phyloP scores from a whole-genome alignment of 2,888 invertebrate species.

The Allophyes oxyacanthae region DNA sequence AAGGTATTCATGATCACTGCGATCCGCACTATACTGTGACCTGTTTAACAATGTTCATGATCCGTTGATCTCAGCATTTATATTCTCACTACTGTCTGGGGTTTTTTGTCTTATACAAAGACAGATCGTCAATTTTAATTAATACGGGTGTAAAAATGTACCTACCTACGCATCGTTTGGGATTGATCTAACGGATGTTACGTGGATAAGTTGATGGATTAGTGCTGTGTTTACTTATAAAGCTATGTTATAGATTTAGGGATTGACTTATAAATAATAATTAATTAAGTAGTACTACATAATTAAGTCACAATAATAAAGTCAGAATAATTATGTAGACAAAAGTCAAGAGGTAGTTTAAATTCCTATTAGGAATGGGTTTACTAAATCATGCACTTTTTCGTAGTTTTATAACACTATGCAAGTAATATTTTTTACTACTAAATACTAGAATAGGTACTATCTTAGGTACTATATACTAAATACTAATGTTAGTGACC shows the following conservation, averaged over 20 bases:
- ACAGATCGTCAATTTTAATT: slow-evolving; percentile 45
- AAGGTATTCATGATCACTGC: slow-evolving; percentile 65
- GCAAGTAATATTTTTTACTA: too few relatives aligned
- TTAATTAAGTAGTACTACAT: too few relatives aligned
- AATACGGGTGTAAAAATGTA: slow-evolving; percentile 49
- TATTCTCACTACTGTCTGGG: slow-evolving; percentile 57
- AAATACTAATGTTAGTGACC: too few relatives aligned
- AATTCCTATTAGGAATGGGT: too few relatives aligned
- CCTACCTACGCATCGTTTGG: slow-evolving; percentile 42
- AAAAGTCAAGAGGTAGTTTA: too few relatives aligned
- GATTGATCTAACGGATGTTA: slow-evolving; percentile 26
- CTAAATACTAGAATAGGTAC: too few relatives aligned
- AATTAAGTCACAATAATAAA: too few relatives aligned
- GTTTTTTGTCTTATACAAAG: slow-evolving; percentile 46
- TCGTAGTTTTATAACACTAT: too few relatives aligned
- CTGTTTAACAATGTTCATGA: slow-evolving; percentile 61
- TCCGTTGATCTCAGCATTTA: slow-evolving; percentile 65
- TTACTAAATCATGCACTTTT: too few relatives aligned
- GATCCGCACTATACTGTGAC: slow-evolving; percentile 56
- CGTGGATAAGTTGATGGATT: slow-evolving; percentile 15
- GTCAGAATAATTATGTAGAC: too few relatives aligned
- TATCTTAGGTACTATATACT: too few relatives aligned
- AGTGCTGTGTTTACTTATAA: slow-evolving; percentile 20
- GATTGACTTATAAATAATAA: too few relatives aligned
- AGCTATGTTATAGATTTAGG: background rate